Conservation (phyloP, 2,888 invertebrate species). For the Nomada lathburiana region DNA sequence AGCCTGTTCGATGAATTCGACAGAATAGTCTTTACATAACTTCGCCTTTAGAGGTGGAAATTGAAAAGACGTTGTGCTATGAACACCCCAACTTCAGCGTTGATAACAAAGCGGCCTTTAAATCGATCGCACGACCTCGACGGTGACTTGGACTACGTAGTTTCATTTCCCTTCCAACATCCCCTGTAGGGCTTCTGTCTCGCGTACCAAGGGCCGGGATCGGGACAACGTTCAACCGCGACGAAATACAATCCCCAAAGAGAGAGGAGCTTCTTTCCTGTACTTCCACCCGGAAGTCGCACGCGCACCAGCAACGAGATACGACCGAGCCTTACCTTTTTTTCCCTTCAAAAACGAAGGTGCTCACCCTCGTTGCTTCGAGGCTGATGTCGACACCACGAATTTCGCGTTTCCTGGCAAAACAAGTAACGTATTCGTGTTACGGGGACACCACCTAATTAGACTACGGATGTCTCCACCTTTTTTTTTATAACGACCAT, state of each 20-base stretch:
- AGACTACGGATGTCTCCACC: too few species aligned
- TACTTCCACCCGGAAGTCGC: slow-evolving; percentile 52
- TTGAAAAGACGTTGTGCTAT: not conserved
- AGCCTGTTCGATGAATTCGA: slow-evolving; percentile 12
- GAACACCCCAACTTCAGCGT: not conserved
- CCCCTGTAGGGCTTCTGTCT: slow-evolving; percentile 57
- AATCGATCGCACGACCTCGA: slow-evolving; percentile 58
- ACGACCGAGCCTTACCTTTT: not conserved
- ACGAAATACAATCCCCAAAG: slow-evolving; percentile 62
- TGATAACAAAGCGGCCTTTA: slow-evolving; percentile 39
- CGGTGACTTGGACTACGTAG: slow-evolving; percentile 42
- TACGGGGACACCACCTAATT: not conserved
- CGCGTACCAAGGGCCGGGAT: slow-evolving; percentile 14
- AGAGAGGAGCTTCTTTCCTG: slow-evolving; percentile 61
- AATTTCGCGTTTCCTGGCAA: not conserved
- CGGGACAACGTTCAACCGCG: slow-evolving; percentile 33
- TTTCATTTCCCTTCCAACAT: slow-evolving; percentile 44
- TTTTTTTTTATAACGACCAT: not conserved
- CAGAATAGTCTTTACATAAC: slow-evolving; percentile 22
- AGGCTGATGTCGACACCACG: not conserved
- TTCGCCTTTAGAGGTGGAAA: not conserved
- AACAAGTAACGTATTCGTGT: not conserved
- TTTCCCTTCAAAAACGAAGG: not conserved
- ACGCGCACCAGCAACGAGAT: slow-evolving; percentile 38
- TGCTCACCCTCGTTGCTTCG: not conserved